Evolutionary conservation across 1,140 invertebrate species (phyloP), one percentile per base, ranked within the genome.

Genomic region (Chelonus insularis): DNA sequence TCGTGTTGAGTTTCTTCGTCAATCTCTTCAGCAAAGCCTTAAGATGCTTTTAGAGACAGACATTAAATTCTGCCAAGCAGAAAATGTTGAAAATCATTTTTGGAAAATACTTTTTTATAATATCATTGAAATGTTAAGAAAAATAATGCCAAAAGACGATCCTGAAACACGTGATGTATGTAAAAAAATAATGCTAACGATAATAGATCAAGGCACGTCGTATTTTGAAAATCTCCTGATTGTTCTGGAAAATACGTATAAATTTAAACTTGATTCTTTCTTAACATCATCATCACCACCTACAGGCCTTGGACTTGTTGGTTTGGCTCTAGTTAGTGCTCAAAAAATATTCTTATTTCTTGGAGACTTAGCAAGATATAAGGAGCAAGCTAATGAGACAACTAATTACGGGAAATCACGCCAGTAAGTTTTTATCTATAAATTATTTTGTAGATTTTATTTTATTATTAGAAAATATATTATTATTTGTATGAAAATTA

Each of bases 21-120:
- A 81, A 7, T 86, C 84, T 58, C 77, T 96, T 52, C 89, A 93
- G 79, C 83, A 87, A 57, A 86, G 87, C 25, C 87, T 94, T 45
- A 84, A 89, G 70, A 87, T 85, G 57, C 80, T 96, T 2, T 81
- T 97, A 1, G 79, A 90, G 64, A 86, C 88, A 12, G 93, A 96
- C 78, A 85, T 95, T 8, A 94, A 93, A 73, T 93, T 95, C 72
- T 94, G 93, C 68, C 89, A 94, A 71, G 84, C 88, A 32, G 91
- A 95, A 73, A 95, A 96, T 75, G 86, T 95, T 4, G 95, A 97
- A 71, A 89, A 93, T 70, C 87, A 91, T 72, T 88, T 97, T 73
- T 97, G 95, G 95, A 96, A 96, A 76, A 86, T 94, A 59, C 81
- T 94, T 0, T 97, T 93, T 78, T 93, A 97, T 72, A 94, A 94